Evolutionary conservation across 2,113 vertebrate species (phyloP).

Genomic region (Camelus bactrianus): DNA sequence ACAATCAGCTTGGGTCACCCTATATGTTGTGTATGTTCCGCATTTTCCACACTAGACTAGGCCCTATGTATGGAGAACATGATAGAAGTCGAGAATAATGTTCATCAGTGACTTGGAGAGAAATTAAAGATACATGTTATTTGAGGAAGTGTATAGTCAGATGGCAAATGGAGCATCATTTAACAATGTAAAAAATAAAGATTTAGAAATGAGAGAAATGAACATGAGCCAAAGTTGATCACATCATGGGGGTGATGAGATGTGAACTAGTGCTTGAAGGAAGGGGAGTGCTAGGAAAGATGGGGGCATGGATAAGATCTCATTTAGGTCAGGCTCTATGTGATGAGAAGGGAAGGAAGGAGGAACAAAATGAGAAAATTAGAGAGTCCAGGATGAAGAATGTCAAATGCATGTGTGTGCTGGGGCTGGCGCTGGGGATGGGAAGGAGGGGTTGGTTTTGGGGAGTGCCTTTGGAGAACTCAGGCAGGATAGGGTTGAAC

Average conservation of each 20-base stretch:
- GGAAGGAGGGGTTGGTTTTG: not conserved
- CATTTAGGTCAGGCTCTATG: not conserved
- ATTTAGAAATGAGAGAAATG: not conserved
- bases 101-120: not conserved
- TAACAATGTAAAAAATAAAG: not conserved
- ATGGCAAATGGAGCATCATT: not conserved
- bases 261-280: not conserved
- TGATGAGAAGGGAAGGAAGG: not conserved
- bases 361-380: not conserved
- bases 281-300: not conserved
- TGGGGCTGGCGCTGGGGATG: not conserved
- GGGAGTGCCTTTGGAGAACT: not conserved
- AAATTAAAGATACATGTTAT: not conserved
- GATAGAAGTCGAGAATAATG: not conserved
- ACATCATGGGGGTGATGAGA: no score
- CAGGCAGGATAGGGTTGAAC: fast-evolving
- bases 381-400: not conserved
- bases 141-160: not conserved
- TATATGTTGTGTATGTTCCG: not conserved
- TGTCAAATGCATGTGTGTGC: fast-evolving
- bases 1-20: not conserved
- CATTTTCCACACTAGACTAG: not conserved
- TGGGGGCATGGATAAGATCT: not conserved
- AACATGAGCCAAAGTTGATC: not conserved
- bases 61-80: not conserved